These are phyloP conservation scores for Alcis repandata DNA, from an alignment of 2,888 invertebrate species.

Conservation along the genomic window DNA sequence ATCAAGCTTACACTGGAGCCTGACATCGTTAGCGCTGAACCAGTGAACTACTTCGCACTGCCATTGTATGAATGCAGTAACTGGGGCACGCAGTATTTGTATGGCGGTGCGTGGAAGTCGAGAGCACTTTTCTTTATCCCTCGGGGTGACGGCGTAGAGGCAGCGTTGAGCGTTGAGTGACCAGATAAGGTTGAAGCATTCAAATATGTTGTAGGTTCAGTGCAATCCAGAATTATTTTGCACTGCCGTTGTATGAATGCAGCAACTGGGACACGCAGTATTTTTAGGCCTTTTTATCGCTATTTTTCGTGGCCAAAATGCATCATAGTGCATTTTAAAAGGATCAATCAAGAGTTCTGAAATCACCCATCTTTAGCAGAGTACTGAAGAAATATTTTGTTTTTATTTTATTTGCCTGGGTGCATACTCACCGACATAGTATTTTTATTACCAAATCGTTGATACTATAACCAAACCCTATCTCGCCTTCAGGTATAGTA, in stretches of 20 bases:
- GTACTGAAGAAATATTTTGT: too few relatives aligned
- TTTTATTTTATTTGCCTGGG: not conserved
- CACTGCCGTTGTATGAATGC: slow-evolving; percentile 62
- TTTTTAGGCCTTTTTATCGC: too few relatives aligned
- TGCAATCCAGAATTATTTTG: slow-evolving; percentile 62
- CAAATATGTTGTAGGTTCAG: too few relatives aligned
- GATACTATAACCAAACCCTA: slow-evolving; percentile 27
- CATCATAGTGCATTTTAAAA: too few relatives aligned
- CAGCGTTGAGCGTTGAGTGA: slow-evolving; percentile 20
- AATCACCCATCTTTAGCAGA: too few relatives aligned
- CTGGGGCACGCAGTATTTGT: slow-evolving; percentile 73
- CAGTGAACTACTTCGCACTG: slow-evolving; percentile 60
- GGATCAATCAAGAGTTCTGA: too few relatives aligned
- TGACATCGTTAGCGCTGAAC: slow-evolving; percentile 63
- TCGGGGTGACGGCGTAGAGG: slow-evolving; percentile 5
- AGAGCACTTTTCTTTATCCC: slow-evolving; percentile 52
- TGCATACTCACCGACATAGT: too few relatives aligned
- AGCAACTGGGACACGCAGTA: slow-evolving; percentile 71
- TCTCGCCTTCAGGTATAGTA: slow-evolving; percentile 57
- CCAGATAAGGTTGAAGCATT: not conserved
- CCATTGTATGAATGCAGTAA: slow-evolving; percentile 64
- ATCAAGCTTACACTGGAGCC: slow-evolving; percentile 37
- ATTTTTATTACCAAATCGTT: too few relatives aligned
- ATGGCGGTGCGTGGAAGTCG: slow-evolving; percentile 58
- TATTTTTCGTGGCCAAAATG: too few relatives aligned